phyloP scores from a whole-genome alignment of 2,797 vertebrate genomes.

The Hybognathus amarus region DNA sequence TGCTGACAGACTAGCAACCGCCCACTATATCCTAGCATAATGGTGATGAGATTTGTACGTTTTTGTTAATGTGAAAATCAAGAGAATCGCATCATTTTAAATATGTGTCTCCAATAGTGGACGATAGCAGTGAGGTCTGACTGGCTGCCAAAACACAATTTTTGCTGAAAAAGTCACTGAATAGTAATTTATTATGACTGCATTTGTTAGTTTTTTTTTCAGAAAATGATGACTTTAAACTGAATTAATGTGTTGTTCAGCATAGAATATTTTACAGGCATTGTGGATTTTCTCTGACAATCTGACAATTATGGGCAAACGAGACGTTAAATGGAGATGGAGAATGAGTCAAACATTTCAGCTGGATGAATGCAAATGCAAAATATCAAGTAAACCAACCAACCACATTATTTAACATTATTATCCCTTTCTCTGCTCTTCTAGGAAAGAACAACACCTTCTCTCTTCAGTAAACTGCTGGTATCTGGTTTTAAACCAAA shows the following conservation, averaged over 20 bases:
- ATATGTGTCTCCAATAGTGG: not conserved
- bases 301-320: not conserved
- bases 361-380: not conserved
- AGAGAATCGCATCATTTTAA: not conserved
- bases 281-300: not conserved
- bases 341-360: not conserved
- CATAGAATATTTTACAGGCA: not conserved
- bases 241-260: not conserved
- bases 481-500: slow-evolving; percentile 98
- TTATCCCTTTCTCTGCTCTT: slow-evolving; percentile 26
- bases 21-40: not conserved
- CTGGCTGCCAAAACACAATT: not conserved
- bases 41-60: not conserved
- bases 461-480: slow-evolving; percentile 97
- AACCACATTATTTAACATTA: not conserved
- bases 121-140: not conserved
- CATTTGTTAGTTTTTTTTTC: not conserved
- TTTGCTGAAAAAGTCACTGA: not conserved
- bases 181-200: not conserved
- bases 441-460: slow-evolving; percentile 96
- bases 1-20: not conserved
- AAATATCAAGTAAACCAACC: not conserved
- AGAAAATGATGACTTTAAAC: not conserved
- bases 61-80: not conserved
- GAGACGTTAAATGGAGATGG: not conserved